Percentiles rank a stretch among this genome's conserved stretches.
Conservation (phyloP, 2,888 invertebrate genomes). For the Morinoia aosen region DNA sequence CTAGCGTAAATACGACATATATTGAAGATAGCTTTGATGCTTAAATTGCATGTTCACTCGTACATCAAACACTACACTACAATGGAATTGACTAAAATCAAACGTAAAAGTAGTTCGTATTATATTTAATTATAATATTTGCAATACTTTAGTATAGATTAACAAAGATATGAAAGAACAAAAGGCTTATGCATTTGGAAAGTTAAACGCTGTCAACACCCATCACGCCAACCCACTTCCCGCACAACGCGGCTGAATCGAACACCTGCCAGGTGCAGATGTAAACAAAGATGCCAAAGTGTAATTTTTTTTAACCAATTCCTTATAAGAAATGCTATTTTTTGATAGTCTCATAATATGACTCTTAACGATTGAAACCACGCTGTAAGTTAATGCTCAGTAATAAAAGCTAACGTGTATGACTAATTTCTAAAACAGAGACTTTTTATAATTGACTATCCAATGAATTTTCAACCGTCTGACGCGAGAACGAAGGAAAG, state of each 20-base stretch:
- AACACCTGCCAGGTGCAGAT: conserved; percentile 30
- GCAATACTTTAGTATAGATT: background rate
- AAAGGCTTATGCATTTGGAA: background rate
- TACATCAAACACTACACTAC: background rate
- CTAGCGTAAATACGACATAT: too few species aligned
- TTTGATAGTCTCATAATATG: too few species aligned
- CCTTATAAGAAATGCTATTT: too few species aligned
- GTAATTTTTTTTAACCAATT: background rate
- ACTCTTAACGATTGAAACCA: too few species aligned
- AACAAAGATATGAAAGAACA: background rate
- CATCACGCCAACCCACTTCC: background rate
- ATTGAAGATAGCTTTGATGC: too few species aligned
- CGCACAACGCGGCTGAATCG: conserved; percentile 34
- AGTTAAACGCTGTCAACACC: background rate
- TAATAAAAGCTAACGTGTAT: too few species aligned
- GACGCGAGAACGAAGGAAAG: too few species aligned
- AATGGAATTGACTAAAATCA: background rate
- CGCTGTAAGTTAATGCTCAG: too few species aligned
- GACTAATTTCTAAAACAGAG: too few species aligned
- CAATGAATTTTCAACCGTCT: too few species aligned
- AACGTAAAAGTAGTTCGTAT: background rate
- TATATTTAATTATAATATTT: background rate
- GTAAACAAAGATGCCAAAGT: background rate
- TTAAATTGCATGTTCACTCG: too few species aligned
- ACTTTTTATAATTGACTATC: too few species aligned